Percentiles rank a stretch among this genome's conserved stretches.
Conservation (phyloP, 2,113 vertebrate species). For the Dicentrarchus labrax region DNA sequence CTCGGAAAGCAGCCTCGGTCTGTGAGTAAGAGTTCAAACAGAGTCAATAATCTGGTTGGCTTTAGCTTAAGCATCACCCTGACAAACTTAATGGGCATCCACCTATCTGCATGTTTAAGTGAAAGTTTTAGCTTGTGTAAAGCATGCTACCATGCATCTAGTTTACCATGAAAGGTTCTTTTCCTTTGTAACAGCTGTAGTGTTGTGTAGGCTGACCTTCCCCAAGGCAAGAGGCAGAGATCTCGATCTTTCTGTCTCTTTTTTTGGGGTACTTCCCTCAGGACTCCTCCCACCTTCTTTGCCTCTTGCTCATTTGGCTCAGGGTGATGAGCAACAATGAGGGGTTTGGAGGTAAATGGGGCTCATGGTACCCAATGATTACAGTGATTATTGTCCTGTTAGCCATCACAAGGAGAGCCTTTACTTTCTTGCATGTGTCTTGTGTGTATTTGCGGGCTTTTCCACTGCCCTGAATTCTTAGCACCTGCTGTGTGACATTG, state of each 20-base stretch:
- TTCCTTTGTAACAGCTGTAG: neutral
- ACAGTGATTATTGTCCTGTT: constrained; percentile 59
- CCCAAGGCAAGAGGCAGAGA: constrained; percentile 54
- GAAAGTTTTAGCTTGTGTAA: constrained; percentile 17
- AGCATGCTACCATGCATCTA: neutral
- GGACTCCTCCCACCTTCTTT: constrained; percentile 9
- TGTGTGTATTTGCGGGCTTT: constrained; percentile 7
- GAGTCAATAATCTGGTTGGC: constrained; percentile 52
- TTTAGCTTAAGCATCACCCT: constrained; percentile 29
- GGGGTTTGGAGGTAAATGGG: constrained; percentile 35
- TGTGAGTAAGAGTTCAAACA: constrained; percentile 49
- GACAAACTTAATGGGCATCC: constrained; percentile 47
- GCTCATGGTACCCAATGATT: constrained; percentile 58
- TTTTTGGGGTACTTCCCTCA: neutral
- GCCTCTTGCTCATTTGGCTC: constrained; percentile 25
- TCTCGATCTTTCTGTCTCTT: constrained; percentile 9
- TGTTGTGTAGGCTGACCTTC: constrained; percentile 36
- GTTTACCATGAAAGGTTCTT: neutral
- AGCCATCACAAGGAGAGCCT: constrained; percentile 33
- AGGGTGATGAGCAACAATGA: constrained; percentile 42
- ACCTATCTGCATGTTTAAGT: constrained; percentile 22
- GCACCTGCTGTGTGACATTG: constrained; percentile 17
- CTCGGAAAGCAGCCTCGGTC: constrained; percentile 35
- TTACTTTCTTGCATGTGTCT: constrained; percentile 24
- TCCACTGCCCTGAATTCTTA: constrained; percentile 2